These are phyloP conservation scores for Marmota monax DNA, from an alignment of 2,113 vertebrate species.

Conservation along the genomic window DNA sequence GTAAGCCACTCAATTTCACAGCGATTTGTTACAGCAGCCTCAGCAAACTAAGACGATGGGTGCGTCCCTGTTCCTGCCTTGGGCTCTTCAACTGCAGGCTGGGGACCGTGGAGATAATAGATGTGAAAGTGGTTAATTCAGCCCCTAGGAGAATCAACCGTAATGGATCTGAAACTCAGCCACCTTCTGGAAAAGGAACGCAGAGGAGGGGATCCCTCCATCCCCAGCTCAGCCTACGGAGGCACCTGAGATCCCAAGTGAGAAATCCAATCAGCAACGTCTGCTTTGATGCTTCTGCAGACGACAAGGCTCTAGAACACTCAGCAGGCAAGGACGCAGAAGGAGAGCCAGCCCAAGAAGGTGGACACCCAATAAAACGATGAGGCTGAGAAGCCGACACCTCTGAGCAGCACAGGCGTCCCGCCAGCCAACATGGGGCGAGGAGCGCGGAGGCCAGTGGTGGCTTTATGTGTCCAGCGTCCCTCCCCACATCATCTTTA, in stretches of 20 bases:
- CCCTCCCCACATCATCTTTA: neutral
- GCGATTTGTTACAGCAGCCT: neutral
- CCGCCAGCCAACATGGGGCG: neutral
- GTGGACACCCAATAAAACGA: neutral
- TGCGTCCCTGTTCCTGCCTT: neutral
- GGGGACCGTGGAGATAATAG: neutral
- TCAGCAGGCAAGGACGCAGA: neutral
- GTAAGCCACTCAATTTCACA: too few relatives aligned
- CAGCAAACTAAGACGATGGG: neutral
- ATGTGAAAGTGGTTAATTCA: too few relatives aligned
- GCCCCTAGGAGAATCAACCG: too few relatives aligned
- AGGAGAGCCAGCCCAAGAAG: neutral
- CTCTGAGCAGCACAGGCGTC: neutral
- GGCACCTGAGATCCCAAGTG: rapidly evolving
- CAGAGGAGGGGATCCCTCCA: rapidly evolving
- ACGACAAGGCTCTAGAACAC: rapidly evolving
- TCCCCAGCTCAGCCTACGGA: neutral
- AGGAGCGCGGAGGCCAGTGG: neutral
- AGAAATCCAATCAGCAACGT: neutral
- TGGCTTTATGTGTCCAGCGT: neutral
- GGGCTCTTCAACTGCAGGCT: too few relatives aligned
- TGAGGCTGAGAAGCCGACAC: neutral
- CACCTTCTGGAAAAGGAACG: neutral
- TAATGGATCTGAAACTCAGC: neutral
- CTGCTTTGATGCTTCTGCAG: neutral